phyloP scores from a whole-genome alignment of 2,888 invertebrate genomes.

The Aleiodes leptofemur region DNA sequence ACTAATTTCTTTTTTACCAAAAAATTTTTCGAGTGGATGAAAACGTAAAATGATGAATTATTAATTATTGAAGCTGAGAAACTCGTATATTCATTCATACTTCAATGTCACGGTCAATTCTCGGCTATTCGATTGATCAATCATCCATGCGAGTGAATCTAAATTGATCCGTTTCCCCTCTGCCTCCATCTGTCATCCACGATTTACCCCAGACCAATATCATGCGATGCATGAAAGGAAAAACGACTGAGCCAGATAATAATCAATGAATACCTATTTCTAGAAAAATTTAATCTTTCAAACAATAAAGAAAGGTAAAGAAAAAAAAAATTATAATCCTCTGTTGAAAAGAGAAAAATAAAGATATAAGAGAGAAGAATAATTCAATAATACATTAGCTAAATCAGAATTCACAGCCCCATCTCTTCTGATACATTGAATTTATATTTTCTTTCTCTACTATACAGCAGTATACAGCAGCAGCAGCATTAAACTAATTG shows the following conservation, averaged over 20 bases:
- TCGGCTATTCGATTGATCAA: conserved; percentile 13
- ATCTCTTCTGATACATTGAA: conserved; percentile 30
- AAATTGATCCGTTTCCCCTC: conserved; percentile 23
- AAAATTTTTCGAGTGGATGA: no score
- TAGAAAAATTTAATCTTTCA: neutral
- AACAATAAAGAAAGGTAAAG: neutral
- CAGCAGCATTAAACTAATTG: conserved; percentile 33
- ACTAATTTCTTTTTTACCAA: no score
- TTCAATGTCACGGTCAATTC: conserved; percentile 20
- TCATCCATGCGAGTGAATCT: conserved; percentile 8
- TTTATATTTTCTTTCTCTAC: conserved; percentile 17
- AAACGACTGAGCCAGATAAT: conserved; percentile 25
- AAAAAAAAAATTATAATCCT: neutral
- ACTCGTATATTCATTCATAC: neutral
- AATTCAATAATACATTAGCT: conserved; percentile 27
- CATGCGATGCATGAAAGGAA: conserved; percentile 18
- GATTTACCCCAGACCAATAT: conserved; percentile 5
- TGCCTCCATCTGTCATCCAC: conserved; percentile 16
- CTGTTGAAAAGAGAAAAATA: neutral
- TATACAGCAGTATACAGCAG: conserved; percentile 7
- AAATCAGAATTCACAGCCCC: conserved; percentile 16
- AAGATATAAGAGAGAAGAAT: neutral
- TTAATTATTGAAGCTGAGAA: neutral
- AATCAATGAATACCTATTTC: conserved; percentile 6
- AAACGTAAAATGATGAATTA: no score